phyloP scores from a whole-genome alignment of 1,140 invertebrate genomes.

The Battus philenor region DNA sequence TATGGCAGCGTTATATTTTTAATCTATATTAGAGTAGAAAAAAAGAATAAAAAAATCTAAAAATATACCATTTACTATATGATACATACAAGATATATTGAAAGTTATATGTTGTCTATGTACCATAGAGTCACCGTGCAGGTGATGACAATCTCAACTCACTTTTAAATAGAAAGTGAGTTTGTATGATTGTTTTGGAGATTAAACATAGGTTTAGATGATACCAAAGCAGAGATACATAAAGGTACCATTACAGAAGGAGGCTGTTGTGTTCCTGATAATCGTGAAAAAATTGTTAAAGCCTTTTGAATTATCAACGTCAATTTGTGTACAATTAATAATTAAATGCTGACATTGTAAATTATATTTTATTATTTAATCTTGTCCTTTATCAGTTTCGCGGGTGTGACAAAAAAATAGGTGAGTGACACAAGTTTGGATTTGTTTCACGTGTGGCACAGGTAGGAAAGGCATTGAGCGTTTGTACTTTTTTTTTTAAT shows the following conservation, averaged over 20 bases:
- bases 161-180: constrained; percentile 39
- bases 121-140: constrained; percentile 23
- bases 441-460: constrained; percentile 58
- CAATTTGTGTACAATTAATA: constrained; percentile 5
- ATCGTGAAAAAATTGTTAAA: too few species aligned
- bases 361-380: constrained; percentile 17
- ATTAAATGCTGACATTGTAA: constrained; percentile 6
- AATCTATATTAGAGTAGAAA: too few species aligned
- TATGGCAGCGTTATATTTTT: too few species aligned
- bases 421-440: constrained; percentile 73
- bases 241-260: too few species aligned
- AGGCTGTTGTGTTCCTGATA: too few species aligned
- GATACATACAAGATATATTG: too few species aligned
- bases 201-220: constrained; percentile 5
- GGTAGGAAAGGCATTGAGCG: constrained; percentile 58
- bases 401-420: constrained; percentile 30
- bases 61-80: too few species aligned
- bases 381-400: constrained; percentile 15
- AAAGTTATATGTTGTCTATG: constrained; percentile 10
- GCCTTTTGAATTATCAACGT: background rate
- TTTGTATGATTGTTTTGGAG: constrained; percentile 26
- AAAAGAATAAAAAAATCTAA: too few species aligned
- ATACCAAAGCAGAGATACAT: constrained; percentile 17
- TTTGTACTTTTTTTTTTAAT: constrained; percentile 18
- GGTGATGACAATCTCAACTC: constrained; percentile 31